Percentiles rank a stretch among this genome's conserved stretches.
Evolutionary conservation across 2,888 invertebrate species (phyloP).

Genomic region (Prostheceraeus crozeri): DNA sequence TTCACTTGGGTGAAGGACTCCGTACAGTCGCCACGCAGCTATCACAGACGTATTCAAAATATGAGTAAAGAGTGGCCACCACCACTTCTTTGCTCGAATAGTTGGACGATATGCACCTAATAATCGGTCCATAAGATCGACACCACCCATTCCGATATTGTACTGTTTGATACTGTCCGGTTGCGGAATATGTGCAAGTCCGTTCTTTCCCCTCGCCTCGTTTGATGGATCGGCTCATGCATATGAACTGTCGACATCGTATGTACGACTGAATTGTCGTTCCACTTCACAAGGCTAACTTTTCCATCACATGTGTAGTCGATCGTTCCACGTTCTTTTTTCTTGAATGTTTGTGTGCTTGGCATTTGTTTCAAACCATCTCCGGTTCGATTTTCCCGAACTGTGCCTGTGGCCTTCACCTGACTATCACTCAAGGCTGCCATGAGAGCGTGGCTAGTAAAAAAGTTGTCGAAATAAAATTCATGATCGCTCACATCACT

Average conservation of each 20-base stretch:
- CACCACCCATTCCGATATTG: slow-evolving; percentile 17
- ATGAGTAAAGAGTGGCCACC: slow-evolving; percentile 25
- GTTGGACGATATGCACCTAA: slow-evolving; percentile 13
- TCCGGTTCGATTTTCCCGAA: slow-evolving; percentile 26
- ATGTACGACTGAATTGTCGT: slow-evolving; percentile 8
- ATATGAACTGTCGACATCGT: not conserved
- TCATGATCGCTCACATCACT: not conserved
- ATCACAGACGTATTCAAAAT: slow-evolving; percentile 9
- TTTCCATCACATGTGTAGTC: slow-evolving; percentile 6
- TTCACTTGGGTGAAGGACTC: not conserved
- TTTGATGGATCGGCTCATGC: not conserved
- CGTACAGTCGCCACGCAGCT: not conserved
- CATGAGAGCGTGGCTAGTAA: slow-evolving; percentile 7
- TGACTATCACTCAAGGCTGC: not conserved
- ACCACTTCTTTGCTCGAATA: slow-evolving; percentile 30
- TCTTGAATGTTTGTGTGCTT: slow-evolving; percentile 1
- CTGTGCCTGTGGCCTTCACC: slow-evolving; percentile 16
- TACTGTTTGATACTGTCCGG: not conserved
- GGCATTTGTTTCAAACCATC: not conserved
- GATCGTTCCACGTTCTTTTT: slow-evolving; percentile 22
- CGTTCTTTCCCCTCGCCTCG: not conserved
- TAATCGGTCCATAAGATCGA: slow-evolving; percentile 26
- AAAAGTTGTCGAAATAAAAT: slow-evolving; percentile 24
- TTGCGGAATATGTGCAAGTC: not conserved
- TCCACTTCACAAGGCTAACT: slow-evolving; percentile 7